phyloP scores from a whole-genome alignment of 2,888 invertebrate species.

The Halictus ligatus region DNA sequence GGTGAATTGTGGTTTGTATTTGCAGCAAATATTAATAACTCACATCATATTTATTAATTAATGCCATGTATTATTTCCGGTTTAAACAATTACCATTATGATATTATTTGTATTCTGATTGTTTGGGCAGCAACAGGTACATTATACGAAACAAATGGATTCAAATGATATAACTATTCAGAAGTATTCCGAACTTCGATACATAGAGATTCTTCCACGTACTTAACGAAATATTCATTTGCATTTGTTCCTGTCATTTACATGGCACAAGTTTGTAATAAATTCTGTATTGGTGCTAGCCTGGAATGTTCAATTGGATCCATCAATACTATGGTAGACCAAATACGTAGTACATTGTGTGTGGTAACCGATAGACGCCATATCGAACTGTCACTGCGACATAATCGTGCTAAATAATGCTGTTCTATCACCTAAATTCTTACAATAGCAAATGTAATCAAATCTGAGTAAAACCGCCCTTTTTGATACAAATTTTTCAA shows the following conservation, averaged over 20 bases:
- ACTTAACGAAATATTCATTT: not conserved
- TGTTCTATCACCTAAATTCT: not conserved
- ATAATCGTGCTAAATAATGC: not conserved
- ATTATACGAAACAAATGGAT: not conserved
- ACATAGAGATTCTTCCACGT: not conserved
- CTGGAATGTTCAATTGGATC: conserved; percentile 2
- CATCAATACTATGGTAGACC: conserved; percentile 11
- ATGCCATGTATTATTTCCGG: not conserved
- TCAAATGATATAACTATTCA: not conserved
- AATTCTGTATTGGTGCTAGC: not conserved
- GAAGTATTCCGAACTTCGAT: not conserved
- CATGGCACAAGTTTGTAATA: not conserved
- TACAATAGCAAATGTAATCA: not conserved
- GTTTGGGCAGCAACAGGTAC: not conserved
- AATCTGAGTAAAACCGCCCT: not conserved
- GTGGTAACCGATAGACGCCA: conserved; percentile 7
- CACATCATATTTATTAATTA: not conserved
- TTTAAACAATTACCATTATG: not conserved
- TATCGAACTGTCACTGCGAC: not conserved
- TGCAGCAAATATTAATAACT: not conserved
- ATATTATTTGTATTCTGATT: not conserved
- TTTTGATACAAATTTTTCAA: not conserved
- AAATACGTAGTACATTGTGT: not conserved
- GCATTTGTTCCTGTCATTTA: not conserved
- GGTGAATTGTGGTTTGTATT: not conserved